Conservation (phyloP, 2,888 invertebrate species). For the Arrhopalites spinosus region DNA sequence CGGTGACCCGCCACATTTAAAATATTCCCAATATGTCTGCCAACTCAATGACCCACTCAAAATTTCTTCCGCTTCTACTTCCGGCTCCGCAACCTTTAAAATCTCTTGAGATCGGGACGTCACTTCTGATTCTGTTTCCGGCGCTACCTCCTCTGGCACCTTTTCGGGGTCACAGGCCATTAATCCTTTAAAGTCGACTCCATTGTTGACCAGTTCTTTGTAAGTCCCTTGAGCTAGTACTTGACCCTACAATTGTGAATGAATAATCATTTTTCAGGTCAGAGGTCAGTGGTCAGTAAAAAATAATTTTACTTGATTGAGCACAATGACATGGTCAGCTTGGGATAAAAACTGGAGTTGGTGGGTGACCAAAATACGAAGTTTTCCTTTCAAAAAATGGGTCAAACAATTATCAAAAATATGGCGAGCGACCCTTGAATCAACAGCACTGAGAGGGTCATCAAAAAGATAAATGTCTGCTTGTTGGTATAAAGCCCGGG, state of each 20-base stretch:
- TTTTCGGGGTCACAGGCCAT: conserved; percentile 50
- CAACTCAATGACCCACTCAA: conserved; percentile 51
- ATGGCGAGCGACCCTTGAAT: too few relatives aligned
- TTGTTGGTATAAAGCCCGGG: too few relatives aligned
- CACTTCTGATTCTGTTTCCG: too few relatives aligned
- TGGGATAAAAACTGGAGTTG: conserved; percentile 68
- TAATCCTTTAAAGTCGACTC: conserved; percentile 57
- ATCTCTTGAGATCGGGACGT: too few relatives aligned
- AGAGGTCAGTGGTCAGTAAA: too few relatives aligned
- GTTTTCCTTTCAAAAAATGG: conserved; percentile 59
- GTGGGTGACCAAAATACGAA: conserved; percentile 69
- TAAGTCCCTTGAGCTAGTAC: conserved; percentile 68
- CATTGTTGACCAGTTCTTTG: conserved; percentile 62
- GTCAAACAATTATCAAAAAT: conserved; percentile 58
- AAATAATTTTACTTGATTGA: neutral
- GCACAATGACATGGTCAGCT: conserved; percentile 35
- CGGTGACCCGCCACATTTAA: conserved; percentile 34
- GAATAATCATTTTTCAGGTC: too few relatives aligned
- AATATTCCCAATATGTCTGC: conserved; percentile 61
- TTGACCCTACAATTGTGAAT: conserved; percentile 59
- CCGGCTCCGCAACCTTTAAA: conserved; percentile 47
- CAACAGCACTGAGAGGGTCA: too few relatives aligned
- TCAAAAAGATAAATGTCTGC: too few relatives aligned
- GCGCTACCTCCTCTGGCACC: too few relatives aligned
- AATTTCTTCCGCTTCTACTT: conserved; percentile 49